Evolutionary conservation across 2,113 vertebrate species (phyloP), one percentile per base, ranked within the genome.

Genomic region (Hippocampus zosterae): DNA sequence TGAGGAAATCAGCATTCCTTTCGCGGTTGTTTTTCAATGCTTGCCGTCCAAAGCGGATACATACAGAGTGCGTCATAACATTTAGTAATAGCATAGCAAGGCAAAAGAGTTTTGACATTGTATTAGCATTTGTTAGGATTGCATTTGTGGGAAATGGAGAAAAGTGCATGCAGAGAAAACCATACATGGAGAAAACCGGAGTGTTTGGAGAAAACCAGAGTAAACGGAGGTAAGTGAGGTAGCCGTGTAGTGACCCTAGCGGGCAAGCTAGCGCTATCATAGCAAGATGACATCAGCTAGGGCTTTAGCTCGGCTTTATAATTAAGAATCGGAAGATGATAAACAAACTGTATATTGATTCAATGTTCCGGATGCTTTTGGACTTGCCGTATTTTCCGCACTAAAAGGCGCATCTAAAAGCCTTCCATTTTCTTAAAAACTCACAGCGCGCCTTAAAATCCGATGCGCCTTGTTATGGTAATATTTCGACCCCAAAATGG

Each of bases 1-100:
- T 27, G 23, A 3, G 46, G 65, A 76, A 68, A 57, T 33, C 42
- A 44, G 48, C n/a, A 65, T 70, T 37, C n/a, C 68, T 69, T 37
- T 37, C 33, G 33, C 40, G 72, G 67, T 50, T 72, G 41, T 68
- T 8, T 67, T 70, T 61, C 16, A 33, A 2, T 3, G 3, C 18
- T 60, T 33, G 33, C 57, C 19, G 5, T 25, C 25, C 23, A 15
- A 55, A 57, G 12, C 7, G 57, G 6, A 19, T 33, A 29, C 7
- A 60, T 7, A 37, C 33, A 37, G 5, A 37, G 33, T 37, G 33
- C 5, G 33, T 37, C 5, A 6, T 37, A 37, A 37, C 33, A 37
- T 37, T 60, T 60, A 8, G 15, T 3, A 33, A 60, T 29, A 19
- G 8, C 1, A 33, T 8, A 19, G 27, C 13, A 60, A 9, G 27